phyloP scores from a whole-genome alignment of 2,888 invertebrate genomes.

The Syrista parreyssii region DNA sequence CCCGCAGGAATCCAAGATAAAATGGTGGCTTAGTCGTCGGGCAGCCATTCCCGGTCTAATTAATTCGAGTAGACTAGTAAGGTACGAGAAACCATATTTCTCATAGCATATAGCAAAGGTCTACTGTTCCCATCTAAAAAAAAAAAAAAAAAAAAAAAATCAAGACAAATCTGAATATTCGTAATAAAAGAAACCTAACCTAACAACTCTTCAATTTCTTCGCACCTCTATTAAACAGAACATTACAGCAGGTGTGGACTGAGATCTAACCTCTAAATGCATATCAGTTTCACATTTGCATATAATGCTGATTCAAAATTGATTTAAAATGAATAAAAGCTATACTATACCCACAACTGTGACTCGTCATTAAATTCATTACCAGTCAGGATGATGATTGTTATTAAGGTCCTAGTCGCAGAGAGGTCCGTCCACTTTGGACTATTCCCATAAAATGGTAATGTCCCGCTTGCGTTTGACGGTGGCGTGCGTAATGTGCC shows the following conservation, averaged over 20 bases:
- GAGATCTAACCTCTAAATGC: background rate
- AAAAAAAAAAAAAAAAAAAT: background rate
- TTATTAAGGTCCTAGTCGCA: background rate
- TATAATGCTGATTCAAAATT: background rate
- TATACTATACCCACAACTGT: background rate
- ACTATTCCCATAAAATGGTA: background rate
- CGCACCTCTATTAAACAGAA: background rate
- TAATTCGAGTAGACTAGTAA: background rate
- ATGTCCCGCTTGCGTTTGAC: conserved; percentile 2
- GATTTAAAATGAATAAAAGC: background rate
- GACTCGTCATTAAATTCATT: background rate
- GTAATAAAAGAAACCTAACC: background rate
- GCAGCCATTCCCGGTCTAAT: conserved; percentile 20
- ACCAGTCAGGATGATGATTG: background rate
- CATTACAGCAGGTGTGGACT: background rate
- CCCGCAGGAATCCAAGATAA: conserved; percentile 42
- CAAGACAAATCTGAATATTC: background rate
- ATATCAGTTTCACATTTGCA: background rate
- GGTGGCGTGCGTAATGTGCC: conserved; percentile 6
- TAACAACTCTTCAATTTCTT: background rate
- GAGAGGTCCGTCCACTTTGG: background rate
- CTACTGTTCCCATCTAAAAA: background rate
- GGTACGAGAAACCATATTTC: background rate
- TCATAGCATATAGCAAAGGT: background rate
- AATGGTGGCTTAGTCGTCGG: conserved; percentile 35